Evolutionary conservation across 2,797 vertebrate genomes (phyloP).

Genomic region (Smutsia gigantea): DNA sequence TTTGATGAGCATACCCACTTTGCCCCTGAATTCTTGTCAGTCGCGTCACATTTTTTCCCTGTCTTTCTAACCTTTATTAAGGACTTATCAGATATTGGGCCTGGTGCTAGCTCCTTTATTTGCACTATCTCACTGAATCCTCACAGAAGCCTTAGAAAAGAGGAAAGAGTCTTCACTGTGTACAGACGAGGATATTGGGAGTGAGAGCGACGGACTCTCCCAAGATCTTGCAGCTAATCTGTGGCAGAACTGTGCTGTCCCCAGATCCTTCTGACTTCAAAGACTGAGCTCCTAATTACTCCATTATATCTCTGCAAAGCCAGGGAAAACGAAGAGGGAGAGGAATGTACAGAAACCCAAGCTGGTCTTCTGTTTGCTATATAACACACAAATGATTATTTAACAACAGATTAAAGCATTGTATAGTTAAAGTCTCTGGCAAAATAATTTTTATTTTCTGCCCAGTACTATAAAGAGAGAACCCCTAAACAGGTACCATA

Average conservation of each 20-base stretch:
- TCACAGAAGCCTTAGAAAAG: not conserved
- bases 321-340: not conserved
- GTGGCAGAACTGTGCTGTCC: not conserved
- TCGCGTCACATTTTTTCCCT: not conserved
- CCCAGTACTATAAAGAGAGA: conserved; percentile 3
- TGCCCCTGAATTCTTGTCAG: not conserved
- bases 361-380: not conserved
- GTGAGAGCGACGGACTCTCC: not conserved
- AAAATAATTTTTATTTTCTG: not conserved
- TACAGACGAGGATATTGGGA: not conserved
- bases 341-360: not conserved
- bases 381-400: not conserved
- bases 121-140: not conserved
- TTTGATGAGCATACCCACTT: not conserved
- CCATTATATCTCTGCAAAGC: not conserved
- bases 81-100: not conserved
- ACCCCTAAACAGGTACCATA: not conserved
- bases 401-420: not conserved
- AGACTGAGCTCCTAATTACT: not conserved
- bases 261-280: not conserved
- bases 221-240: not conserved
- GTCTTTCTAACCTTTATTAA: not conserved
- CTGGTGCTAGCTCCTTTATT: not conserved
- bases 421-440: not conserved
- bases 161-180: not conserved